Base-by-base conservation (phyloP, 2,113 vertebrate genomes). In the Passer montanus region DNA sequence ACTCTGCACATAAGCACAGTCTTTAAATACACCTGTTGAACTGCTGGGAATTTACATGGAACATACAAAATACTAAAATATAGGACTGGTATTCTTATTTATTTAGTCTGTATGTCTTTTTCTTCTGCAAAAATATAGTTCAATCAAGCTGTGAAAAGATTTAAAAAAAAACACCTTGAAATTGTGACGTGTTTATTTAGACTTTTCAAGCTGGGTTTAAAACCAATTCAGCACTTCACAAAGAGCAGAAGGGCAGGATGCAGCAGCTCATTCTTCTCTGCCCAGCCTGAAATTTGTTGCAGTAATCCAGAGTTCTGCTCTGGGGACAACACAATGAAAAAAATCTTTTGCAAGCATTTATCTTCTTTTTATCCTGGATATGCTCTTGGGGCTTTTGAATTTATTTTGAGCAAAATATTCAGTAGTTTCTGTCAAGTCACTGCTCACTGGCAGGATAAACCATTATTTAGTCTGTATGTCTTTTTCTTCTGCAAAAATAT, bases 291-390 rank as follows among this genome's bases (percentile, higher is more conserved):
- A 31, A 52, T 55, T n/a, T 49, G 41, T 66, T 69, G 44, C 39
- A 59, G 14, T 1, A n/a, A 21, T 12, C 74, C 26, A 69, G 41
- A 78, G 39, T 55, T 31, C 41, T 68, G 35, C 52, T 59, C 63
- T 24, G 28, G 49, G n/a, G 23, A 19, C 37, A 60, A 13, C 2
- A 22, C 8, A 27, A 7, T 8, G 21, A 43, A 78, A 74, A 52
- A 64, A 68, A 7, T 4, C 12, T 82, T 37, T 44, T 59, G 19
- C 15, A 47, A 44, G 43, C 19, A 5, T 63, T 88, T 66, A 17
- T 69, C 60, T 37, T 85, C 33, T 53, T 20, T 1, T 70, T 72
- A 43, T 15, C 35, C 67, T 56, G 24, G 30, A 12, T 0, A 0
- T 27, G 23, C 59, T 26, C 28, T 27, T 33, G n/a, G 52, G 43